A percentile compares a stretch with the other conserved stretches of the same genome.
phyloP scores from a whole-genome alignment of 2,113 vertebrate species.

The Protomyctophum bolini region DNA sequence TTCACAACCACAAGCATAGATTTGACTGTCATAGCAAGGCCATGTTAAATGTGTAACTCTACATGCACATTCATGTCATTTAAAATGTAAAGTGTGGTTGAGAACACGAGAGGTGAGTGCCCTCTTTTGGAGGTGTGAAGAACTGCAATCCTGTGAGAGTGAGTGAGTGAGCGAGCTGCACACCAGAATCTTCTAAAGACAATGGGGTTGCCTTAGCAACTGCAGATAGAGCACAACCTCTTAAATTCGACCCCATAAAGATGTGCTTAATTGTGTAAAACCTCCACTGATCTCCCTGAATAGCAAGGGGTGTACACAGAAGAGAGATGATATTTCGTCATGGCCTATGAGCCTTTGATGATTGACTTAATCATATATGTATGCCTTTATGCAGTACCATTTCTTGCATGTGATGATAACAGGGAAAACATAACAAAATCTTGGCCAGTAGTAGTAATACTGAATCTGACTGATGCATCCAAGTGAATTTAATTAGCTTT shows the following conservation, averaged over 20 bases:
- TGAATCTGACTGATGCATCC: no score
- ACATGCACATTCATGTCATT: neutral
- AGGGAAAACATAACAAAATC: no score
- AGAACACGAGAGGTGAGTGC: conserved; percentile 31
- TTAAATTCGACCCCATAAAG: conserved; percentile 52
- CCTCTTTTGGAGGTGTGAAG: conserved; percentile 49
- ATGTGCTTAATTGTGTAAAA: conserved; percentile 54
- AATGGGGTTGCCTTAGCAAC: conserved; percentile 73
- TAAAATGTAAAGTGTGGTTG: neutral
- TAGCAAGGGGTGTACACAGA: neutral
- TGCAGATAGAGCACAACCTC: conserved; percentile 59
- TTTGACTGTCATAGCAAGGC: no score
- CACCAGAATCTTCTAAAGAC: conserved; percentile 41
- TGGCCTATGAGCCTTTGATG: neutral
- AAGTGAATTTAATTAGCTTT: no score
- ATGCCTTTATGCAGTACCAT: neutral
- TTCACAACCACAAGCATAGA: no score
- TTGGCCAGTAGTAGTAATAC: no score
- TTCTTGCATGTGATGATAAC: neutral
- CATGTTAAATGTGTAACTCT: no score
- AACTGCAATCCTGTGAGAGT: neutral
- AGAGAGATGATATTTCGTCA: neutral
- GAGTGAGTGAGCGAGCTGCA: conserved; percentile 3
- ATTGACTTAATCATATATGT: neutral
- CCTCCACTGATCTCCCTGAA: conserved; percentile 25